Evolutionary conservation across 2,888 invertebrate species (phyloP), one percentile per base, ranked within the genome.

Genomic region (Hecatera dysodea): DNA sequence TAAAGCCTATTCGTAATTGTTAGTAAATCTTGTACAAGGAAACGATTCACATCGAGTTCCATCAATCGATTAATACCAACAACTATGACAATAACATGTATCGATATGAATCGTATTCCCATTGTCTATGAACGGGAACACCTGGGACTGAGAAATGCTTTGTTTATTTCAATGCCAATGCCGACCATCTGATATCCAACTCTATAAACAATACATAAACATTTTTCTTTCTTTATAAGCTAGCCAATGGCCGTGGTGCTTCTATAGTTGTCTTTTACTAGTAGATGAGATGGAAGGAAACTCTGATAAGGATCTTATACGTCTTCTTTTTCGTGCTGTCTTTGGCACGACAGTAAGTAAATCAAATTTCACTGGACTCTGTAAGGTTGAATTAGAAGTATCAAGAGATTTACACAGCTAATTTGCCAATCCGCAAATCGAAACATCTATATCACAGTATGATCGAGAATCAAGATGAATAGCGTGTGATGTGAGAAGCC

Each of bases 161-260:
- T 75, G 80, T 78, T 65, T 80, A 57, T 15, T 68, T 64, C 77
- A 68, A 65, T 68, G 77, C 62, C 67, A 74, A 46, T 63, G 60
- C 8, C 44, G 50, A 24, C 19, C 53, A 62, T 60, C 42, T 76
- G 77, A 57, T 76, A 44, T n/a, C 11, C 15, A n/a, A n/a, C n/a
- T n/a, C n/a, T n/a, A n/a, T n/a, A n/a, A n/a, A n/a, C n/a, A n/a
- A n/a, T n/a, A n/a, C n/a, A n/a, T n/a, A n/a, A n/a, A n/a, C n/a
- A n/a, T n/a, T n/a, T n/a, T n/a, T n/a, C n/a, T n/a, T n/a, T n/a
- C n/a, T n/a, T 9, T 11, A 22, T 33, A 12, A n/a, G 19, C 15
- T 52, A 44, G 27, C 52, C 22, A 22, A 36, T 36, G 17, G n/a
- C 39, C 7, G 6, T 67, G 19, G 27, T 8, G 24, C 19, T 22